Evolutionary conservation across 1,140 invertebrate genomes (phyloP).

Genomic region (Drosophila pallidifrons): DNA sequence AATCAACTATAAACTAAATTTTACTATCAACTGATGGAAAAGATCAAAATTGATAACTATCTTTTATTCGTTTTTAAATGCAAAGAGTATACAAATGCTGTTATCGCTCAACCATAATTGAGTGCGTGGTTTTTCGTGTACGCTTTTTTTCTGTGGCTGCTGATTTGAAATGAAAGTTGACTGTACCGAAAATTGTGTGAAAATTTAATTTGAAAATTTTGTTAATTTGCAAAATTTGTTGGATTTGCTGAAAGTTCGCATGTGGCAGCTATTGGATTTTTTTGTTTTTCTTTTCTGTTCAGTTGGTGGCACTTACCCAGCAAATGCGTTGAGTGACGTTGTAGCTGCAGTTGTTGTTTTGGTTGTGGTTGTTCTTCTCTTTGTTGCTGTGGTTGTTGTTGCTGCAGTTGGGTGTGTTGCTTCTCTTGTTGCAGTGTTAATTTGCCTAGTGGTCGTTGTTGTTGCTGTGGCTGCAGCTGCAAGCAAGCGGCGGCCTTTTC

Average conservation of each 20-base stretch:
- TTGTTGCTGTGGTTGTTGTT: conserved; percentile 17
- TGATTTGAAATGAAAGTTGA: conserved; percentile 27
- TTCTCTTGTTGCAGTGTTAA: conserved; percentile 29
- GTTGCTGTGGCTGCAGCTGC: conserved; percentile 56
- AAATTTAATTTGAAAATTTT: conserved; percentile 58
- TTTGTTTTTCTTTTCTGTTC: neutral
- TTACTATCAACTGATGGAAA: too few relatives aligned
- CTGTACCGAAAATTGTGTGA: conserved; percentile 39
- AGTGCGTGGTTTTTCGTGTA: neutral
- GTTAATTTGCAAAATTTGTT: conserved; percentile 33
- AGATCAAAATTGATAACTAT: too few relatives aligned
- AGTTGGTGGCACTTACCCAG: conserved; percentile 59
- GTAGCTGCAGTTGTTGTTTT: conserved; percentile 30
- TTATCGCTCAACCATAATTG: neutral
- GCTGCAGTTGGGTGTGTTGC: conserved; percentile 28
- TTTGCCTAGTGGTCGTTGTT: conserved; percentile 52
- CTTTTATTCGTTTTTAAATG: neutral
- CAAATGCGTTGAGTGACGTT: conserved; percentile 45
- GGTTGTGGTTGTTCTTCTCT: conserved; percentile 16
- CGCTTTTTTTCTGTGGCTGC: conserved; percentile 3
- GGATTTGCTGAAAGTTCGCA: neutral
- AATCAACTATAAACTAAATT: too few relatives aligned
- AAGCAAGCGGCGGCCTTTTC: conserved; percentile 68
- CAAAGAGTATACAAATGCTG: conserved; percentile 19
- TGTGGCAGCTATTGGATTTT: neutral